Evolutionary conservation across 2,113 vertebrate genomes (phyloP).

Genomic region (Leptobrachium ailaonicum): DNA sequence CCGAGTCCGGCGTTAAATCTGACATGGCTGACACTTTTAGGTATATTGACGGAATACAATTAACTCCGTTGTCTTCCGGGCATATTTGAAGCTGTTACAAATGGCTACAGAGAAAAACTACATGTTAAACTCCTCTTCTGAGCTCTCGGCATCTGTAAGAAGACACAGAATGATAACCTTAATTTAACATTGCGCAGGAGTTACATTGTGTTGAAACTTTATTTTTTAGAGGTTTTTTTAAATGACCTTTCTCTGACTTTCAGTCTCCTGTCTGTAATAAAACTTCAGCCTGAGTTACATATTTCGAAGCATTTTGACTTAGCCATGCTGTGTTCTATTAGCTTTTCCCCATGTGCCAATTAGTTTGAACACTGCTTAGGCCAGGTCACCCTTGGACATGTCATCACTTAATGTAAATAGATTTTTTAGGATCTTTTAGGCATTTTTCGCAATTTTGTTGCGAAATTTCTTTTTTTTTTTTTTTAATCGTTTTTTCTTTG

Average conservation of each 20-base stretch:
- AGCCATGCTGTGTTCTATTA: background rate
- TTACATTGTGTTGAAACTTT: background rate
- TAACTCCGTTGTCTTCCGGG: slow-evolving; percentile 58
- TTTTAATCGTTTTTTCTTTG: too few species aligned
- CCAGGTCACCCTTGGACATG: background rate
- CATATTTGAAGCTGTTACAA: slow-evolving; percentile 32
- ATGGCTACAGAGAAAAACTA: slow-evolving; percentile 45
- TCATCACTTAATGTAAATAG: too few species aligned
- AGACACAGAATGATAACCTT: slow-evolving; percentile 1
- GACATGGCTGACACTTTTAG: slow-evolving; percentile 51
- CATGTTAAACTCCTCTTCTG: slow-evolving; percentile 22
- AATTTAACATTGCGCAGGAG: slow-evolving; percentile 14
- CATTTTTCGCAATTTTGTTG: too few species aligned
- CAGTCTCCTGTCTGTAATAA: slow-evolving; percentile 6
- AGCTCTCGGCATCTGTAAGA: slow-evolving; percentile 10
- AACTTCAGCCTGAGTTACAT: slow-evolving; percentile 10
- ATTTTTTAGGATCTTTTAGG: too few species aligned
- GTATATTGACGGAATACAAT: slow-evolving; percentile 60
- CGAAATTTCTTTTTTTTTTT: too few species aligned
- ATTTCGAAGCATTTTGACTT: background rate
- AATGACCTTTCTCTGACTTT: slow-evolving; percentile 23
- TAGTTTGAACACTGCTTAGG: background rate
- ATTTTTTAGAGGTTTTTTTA: slow-evolving; percentile 20
- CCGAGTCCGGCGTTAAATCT: slow-evolving; percentile 53
- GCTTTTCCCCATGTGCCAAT: background rate